Conservation (phyloP, 2,113 vertebrate species). For the Apeltes quadracus region DNA sequence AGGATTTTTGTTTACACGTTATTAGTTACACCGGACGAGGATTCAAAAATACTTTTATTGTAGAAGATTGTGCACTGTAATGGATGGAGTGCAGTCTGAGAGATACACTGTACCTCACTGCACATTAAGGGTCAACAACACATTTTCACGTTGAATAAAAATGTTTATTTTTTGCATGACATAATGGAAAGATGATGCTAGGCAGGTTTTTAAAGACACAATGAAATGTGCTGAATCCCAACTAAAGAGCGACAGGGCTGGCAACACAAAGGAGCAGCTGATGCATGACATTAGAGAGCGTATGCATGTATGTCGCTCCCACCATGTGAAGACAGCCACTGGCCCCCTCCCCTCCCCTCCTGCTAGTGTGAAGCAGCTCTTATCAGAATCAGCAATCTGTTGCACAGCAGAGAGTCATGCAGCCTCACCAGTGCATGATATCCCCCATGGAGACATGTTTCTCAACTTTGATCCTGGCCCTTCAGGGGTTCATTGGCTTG, state of each 20-base stretch:
- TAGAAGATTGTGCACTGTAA: background rate
- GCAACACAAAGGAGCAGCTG: background rate
- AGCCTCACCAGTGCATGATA: background rate
- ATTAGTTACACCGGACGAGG: background rate
- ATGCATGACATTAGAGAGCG: background rate
- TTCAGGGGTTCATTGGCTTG: background rate
- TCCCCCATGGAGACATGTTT: background rate
- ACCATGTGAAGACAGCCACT: slow-evolving; percentile 32
- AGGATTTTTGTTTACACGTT: background rate
- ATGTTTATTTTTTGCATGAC: background rate
- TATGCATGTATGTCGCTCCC: slow-evolving; percentile 23
- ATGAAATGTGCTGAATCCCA: background rate
- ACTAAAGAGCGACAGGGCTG: background rate
- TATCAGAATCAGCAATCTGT: slow-evolving; percentile 15
- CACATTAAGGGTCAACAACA: background rate
- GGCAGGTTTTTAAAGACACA: background rate
- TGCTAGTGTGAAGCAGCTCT: slow-evolving; percentile 10
- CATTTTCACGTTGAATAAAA: background rate
- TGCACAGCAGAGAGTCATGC: background rate
- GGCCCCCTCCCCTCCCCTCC: background rate
- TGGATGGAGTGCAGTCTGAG: slow-evolving; percentile 6
- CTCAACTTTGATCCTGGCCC: background rate
- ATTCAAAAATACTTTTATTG: background rate
- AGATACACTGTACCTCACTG: background rate
- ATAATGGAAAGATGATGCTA: background rate